A percentile compares a stretch with the other conserved stretches of the same genome.
Conservation (phyloP, 2,888 invertebrate species). For the Tiliacea aurago region DNA sequence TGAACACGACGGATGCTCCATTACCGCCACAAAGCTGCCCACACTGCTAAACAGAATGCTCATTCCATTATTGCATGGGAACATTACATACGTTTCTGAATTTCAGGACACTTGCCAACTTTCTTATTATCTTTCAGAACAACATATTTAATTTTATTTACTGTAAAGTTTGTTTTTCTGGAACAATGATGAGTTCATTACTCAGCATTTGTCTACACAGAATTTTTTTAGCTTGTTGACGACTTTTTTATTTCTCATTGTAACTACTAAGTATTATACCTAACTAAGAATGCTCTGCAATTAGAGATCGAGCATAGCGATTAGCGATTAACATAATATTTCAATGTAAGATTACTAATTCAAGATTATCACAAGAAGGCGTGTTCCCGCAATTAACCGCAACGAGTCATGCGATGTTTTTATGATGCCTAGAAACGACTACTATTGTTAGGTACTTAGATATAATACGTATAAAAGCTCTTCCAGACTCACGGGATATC, state of each 20-base stretch:
- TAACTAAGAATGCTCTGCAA: constrained; percentile 18
- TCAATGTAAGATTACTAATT: constrained; percentile 52
- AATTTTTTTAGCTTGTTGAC: constrained; percentile 40
- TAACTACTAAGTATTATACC: constrained; percentile 1
- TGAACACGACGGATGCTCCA: constrained; percentile 64
- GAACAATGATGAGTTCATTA: constrained; percentile 37
- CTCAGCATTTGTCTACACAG: constrained; percentile 48
- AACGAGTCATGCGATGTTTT: constrained; percentile 59
- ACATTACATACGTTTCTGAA: constrained; percentile 51
- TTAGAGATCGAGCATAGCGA: constrained; percentile 39
- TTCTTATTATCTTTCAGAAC: constrained; percentile 53
- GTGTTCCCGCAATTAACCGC: constrained; percentile 49
- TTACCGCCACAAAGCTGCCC: constrained; percentile 67
- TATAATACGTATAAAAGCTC: no score
- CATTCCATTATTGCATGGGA: constrained; percentile 55
- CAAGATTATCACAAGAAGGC: constrained; percentile 51
- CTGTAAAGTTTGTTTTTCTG: constrained; percentile 40
- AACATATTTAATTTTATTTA: constrained; percentile 44
- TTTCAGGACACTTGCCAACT: constrained; percentile 57
- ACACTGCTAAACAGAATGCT: constrained; percentile 54
- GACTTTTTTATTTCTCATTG: constrained; percentile 24
- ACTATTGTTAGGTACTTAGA: constrained; percentile 11
- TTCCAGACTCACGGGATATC: no score
- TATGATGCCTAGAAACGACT: constrained; percentile 39
- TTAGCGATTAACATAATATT: constrained; percentile 43